These are phyloP conservation scores for Diaprepes abbreviatus DNA, from an alignment of 2,888 invertebrate species.

Conservation along the genomic window DNA sequence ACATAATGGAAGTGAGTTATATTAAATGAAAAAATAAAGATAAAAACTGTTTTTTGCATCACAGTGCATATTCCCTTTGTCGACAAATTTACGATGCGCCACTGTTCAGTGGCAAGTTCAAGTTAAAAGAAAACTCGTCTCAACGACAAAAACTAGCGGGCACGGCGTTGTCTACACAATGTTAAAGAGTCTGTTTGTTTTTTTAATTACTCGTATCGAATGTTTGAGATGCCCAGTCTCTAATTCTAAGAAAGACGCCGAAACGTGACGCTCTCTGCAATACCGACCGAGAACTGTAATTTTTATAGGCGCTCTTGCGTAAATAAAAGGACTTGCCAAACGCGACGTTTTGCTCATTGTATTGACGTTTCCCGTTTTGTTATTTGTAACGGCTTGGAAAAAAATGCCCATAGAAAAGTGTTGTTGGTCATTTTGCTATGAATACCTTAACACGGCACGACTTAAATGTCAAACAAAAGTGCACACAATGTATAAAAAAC, in stretches of 20 bases:
- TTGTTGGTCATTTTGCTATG: slow-evolving; percentile 19
- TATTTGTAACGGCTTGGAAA: slow-evolving; percentile 33
- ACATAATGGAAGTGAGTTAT: no score
- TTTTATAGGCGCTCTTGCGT: slow-evolving; percentile 47
- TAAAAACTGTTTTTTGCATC: no score
- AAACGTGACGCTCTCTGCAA: slow-evolving; percentile 51
- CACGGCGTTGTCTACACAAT: slow-evolving; percentile 54
- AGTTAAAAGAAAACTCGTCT: slow-evolving; percentile 44
- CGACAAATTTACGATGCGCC: no score
- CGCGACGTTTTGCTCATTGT: slow-evolving; percentile 43
- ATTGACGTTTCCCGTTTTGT: slow-evolving; percentile 43
- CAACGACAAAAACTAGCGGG: slow-evolving; percentile 43
- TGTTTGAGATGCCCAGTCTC: slow-evolving; percentile 54
- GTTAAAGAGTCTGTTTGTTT: slow-evolving; percentile 56
- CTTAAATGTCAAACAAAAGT: slow-evolving; percentile 41
- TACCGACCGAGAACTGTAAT: slow-evolving; percentile 40
- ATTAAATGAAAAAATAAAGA: no score
- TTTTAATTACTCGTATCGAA: slow-evolving; percentile 56
- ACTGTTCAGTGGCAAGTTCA: slow-evolving; percentile 8
- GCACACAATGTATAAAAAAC: slow-evolving; percentile 26
- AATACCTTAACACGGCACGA: slow-evolving; percentile 41
- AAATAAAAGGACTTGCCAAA: slow-evolving; percentile 42
- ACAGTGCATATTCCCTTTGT: no score
- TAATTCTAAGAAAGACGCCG: slow-evolving; percentile 55
- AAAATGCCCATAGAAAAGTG: slow-evolving; percentile 33